Evolutionary conservation across 92 coral and sea anemone genomes (phyloP), one percentile per base, ranked within the genome.

Genomic region (Palythoa heliodiscus): DNA sequence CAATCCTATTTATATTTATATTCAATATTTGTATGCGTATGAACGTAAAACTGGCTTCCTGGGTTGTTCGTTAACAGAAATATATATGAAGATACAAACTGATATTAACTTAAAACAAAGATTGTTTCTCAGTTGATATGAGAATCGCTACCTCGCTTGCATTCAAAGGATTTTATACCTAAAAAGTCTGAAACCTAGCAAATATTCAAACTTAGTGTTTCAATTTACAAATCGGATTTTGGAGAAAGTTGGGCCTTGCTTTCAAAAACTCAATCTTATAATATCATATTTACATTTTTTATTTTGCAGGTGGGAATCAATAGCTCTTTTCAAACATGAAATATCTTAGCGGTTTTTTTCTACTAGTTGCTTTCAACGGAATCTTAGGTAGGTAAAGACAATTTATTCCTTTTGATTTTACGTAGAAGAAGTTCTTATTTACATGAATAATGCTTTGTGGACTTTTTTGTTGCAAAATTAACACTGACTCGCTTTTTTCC

Each of bases 281-380:
- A 40, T 24, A 29, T 58, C 23, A 17, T 2, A 7, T 19, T 58
- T 7, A 12, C 61, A 3, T 23, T 47, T 48, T 7, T 19, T 47
- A 19, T 80, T 10, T 8, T 67, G 23, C 73, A 80, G 84, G 84
- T 80, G 73, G 84, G 57, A 67, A 66, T 80, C 84, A 50, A 80
- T 80, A 66, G 84, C 47, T 67, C 66, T 80, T 80, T 66, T 43
- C 43, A 79, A 80, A 22, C 60, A 80, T 80, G 84, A 80, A 67
- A 47, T 66, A 60, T 80, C 74, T 80, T 80, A 48, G 84, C 37
- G 39, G 75, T 17, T 54, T 80, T 66, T 66, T 80, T 40, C 73
- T 80, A 64, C 84, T 80, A 64, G 84, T 66, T 66, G 22, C 66
- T 39, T 52, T 80, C 74, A 80, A 66, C 63, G 84, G 84, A 66